Conservation (phyloP, 2,797 vertebrate species). For the Enteromius mattozi region DNA sequence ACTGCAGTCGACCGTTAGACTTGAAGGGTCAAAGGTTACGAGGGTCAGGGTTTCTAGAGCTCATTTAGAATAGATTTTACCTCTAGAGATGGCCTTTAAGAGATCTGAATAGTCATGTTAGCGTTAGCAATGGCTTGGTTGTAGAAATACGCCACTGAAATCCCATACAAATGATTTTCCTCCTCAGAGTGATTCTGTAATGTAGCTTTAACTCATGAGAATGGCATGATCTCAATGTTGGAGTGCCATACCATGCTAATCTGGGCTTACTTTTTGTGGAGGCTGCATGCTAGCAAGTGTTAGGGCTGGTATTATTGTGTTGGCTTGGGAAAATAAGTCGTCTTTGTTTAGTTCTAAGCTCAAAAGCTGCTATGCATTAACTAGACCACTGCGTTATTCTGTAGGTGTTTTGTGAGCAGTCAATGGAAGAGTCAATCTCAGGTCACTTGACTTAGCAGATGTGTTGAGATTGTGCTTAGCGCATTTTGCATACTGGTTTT, state of each 20-base stretch:
- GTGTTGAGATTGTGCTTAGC: constrained; percentile 10
- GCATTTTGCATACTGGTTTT: neutral
- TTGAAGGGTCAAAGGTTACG: constrained; percentile 19
- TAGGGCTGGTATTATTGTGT: neutral
- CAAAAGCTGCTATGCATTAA: neutral
- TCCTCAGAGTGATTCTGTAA: neutral
- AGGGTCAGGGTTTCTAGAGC: neutral
- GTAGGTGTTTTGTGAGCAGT: neutral
- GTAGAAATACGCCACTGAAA: neutral
- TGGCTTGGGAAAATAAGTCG: neutral
- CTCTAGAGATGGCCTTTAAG: neutral
- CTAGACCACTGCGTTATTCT: neutral
- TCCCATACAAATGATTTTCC: neutral
- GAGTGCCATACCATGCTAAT: constrained; percentile 16
- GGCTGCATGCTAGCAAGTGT: neutral
- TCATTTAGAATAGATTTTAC: neutral
- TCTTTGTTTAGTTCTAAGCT: constrained; percentile 3
- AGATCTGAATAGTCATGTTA: neutral
- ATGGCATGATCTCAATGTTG: constrained; percentile 24
- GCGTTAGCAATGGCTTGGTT: neutral
- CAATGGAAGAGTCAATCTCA: constrained; percentile 1
- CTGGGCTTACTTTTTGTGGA: neutral
- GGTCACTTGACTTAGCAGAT: constrained; percentile 16
- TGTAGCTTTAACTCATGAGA: neutral
- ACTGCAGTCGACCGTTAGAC: neutral